phyloP scores from a whole-genome alignment of 2,888 invertebrate genomes.

The Stenchaetothrips biformis region DNA sequence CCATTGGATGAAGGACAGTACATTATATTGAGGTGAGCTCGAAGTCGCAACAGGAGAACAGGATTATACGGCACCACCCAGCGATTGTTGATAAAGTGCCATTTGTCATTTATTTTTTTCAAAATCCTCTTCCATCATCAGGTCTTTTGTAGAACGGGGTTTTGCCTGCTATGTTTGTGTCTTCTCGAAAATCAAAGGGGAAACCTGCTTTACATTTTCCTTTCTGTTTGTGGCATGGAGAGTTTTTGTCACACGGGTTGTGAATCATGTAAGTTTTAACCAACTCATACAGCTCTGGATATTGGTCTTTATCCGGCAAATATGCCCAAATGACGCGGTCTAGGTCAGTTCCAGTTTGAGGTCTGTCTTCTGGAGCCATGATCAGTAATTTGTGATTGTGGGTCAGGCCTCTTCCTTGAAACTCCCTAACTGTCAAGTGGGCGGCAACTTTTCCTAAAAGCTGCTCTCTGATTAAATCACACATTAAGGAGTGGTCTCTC shows the following conservation, averaged over 20 bases:
- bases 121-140: neutral
- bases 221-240: neutral
- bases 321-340: neutral
- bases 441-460: no score
- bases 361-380: neutral
- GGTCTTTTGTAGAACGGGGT: neutral
- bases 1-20: constrained; percentile 1
- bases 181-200: neutral
- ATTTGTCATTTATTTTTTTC: neutral
- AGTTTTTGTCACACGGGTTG: neutral
- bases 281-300: neutral
- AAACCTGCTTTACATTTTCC: neutral
- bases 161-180: neutral
- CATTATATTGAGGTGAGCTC: constrained; percentile 37
- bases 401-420: no score
- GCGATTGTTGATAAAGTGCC: constrained; percentile 34
- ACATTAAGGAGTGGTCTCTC: no score
- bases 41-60: constrained; percentile 32
- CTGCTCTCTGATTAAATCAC: no score
- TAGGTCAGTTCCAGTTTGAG: neutral
- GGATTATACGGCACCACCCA: constrained; percentile 37
- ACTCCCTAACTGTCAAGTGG: no score
- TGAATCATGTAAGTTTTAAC: neutral
- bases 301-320: neutral
- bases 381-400: no score